phyloP scores from a whole-genome alignment of 2,797 vertebrate species.

The Taenioides sp. region DNA sequence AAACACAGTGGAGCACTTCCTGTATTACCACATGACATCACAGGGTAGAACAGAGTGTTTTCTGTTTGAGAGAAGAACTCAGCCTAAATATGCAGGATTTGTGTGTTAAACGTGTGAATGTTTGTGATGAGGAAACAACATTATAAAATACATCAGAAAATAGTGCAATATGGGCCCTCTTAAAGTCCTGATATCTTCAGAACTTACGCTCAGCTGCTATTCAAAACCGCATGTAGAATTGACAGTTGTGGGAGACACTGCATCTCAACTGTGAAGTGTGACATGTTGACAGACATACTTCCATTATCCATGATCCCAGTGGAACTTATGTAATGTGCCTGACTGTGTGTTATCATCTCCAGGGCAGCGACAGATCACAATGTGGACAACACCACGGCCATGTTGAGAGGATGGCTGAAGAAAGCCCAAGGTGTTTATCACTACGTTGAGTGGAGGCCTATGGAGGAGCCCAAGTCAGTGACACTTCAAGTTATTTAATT shows the following conservation, averaged over 20 bases:
- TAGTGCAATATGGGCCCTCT: no score
- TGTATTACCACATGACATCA: no score
- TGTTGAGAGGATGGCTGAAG: slow-evolving; percentile 92
- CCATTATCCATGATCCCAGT: no score
- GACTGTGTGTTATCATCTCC: slow-evolving; percentile 29
- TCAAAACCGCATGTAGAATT: background rate
- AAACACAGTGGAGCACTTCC: no score
- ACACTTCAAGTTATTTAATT: background rate
- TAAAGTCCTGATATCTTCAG: background rate
- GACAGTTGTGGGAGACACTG: background rate
- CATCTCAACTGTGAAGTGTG: background rate
- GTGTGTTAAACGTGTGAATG: no score
- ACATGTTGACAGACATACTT: background rate
- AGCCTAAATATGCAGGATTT: no score
- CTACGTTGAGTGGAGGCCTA: slow-evolving; percentile 93
- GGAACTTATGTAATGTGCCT: background rate
- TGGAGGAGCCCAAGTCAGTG: slow-evolving; percentile 89
- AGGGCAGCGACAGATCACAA: slow-evolving; percentile 96
- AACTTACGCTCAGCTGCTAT: background rate
- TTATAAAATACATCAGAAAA: no score
- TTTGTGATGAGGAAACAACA: no score
- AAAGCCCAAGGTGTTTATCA: slow-evolving; percentile 86
- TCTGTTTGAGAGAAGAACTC: no score
- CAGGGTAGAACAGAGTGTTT: no score
- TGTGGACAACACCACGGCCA: slow-evolving; percentile 89